Conservation (phyloP, 2,888 invertebrate genomes). For the Ypsolopha scabrella region DNA sequence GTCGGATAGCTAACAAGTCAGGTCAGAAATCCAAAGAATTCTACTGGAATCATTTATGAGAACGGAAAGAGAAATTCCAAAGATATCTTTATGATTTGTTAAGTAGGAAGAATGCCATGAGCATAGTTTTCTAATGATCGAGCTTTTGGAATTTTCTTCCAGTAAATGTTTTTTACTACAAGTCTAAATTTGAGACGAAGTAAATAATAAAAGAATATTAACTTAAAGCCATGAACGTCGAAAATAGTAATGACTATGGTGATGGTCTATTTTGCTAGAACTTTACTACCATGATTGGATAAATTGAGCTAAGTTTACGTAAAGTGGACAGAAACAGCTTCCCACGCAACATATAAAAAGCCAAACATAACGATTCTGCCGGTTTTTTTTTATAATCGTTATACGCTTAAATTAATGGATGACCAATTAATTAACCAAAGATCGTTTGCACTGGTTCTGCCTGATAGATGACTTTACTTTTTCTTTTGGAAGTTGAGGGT, state of each 20-base stretch:
- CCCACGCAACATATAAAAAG: no score
- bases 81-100: not conserved
- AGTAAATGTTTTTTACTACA: slow-evolving; percentile 1
- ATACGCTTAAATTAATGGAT: no score
- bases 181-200: not conserved
- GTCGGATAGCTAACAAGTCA: no score
- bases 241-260: not conserved
- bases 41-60: no score
- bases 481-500: no score
- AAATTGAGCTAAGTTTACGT: not conserved
- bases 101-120: not conserved
- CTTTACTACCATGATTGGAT: not conserved
- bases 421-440: no score
- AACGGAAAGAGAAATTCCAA: not conserved
- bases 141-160: slow-evolving; percentile 9
- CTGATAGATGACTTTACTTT: no score
- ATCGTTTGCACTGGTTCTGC: no score
- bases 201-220: slow-evolving; percentile 2
- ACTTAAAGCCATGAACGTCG: not conserved
- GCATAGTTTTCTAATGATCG: slow-evolving; percentile 4
- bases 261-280: not conserved
- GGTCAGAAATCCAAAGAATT: no score
- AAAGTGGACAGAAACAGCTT: no score
- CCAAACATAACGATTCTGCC: no score
- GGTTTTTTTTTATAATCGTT: no score